Base-by-base conservation (phyloP, 2,113 vertebrate genomes). In the Leucopternis melanops region DNA sequence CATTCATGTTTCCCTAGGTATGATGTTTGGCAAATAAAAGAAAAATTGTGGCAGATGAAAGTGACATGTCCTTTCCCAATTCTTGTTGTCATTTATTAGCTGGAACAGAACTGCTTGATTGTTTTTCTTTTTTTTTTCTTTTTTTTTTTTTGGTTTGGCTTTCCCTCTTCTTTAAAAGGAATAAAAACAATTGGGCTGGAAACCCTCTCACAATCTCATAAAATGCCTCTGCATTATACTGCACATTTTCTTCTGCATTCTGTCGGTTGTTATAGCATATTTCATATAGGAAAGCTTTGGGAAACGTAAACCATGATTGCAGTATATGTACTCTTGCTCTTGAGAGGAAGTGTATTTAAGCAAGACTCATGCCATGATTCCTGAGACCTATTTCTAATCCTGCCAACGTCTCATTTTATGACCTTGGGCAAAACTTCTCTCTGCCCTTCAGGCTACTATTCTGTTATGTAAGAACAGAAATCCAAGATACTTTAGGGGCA, bases 31-130 rank as follows among this genome's bases (percentile, higher is more conserved):
- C 77, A 95, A 91, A 86, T 71, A 89, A 84, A 92, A 86, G 55
- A 86, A 84, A 95, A 91, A 66, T 67, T 40, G 38, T 95, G 86
- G 67, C 52, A 86, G 86, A 83, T 83, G 71, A 89, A 86, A 95
- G 13, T 54, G 57, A 62, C 80, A 20, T 69, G 34, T 93, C 36
- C 83, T 79, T 72, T 89, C 44, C 25, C 61, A 75, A 23, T 52
- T 65, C 36, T 79, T 84, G 11, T 21, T 84, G 27, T 84, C 36
- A 44, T 94, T 88, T 91, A 72, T 91, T 81, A 88, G 44, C 55
- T 94, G 58, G 16, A 94, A 85, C 58, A 85, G 27, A 94, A 58
- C 27, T 38, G 4, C 15, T 57, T 57, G 57, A 57, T 71, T 67
- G 7, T 50, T 81, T 74, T 88, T 79, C 4, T 6, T 57, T 40